Conservation (phyloP, 2,113 vertebrate genomes). For the Chaetops frenatus region DNA sequence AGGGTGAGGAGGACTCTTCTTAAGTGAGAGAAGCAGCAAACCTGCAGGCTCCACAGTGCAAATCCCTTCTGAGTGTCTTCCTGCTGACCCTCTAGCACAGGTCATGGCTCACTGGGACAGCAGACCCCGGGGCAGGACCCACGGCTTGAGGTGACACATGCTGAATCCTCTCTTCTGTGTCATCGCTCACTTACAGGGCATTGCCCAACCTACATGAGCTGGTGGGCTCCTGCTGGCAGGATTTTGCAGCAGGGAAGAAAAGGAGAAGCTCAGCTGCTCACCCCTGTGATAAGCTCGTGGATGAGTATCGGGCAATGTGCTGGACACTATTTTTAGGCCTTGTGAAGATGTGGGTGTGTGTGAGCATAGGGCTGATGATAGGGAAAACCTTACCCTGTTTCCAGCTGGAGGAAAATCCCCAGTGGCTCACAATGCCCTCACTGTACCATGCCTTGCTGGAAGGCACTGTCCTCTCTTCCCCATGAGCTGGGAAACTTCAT, state of each 20-base stretch:
- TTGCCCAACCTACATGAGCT: not conserved
- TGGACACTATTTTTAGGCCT: not conserved
- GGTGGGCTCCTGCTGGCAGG: not conserved
- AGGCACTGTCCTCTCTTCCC: not conserved
- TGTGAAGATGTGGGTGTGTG: not conserved
- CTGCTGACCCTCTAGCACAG: not conserved
- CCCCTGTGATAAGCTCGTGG: not conserved
- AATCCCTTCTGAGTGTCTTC: not conserved
- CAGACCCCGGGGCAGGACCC: not conserved
- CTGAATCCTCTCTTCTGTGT: not conserved
- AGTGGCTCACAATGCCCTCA: not conserved
- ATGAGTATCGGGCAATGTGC: not conserved
- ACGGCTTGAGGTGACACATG: not conserved
- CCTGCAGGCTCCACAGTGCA: not conserved
- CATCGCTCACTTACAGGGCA: not conserved
- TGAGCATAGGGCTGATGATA: not conserved
- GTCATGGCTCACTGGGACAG: not conserved
- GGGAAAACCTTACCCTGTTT: not conserved
- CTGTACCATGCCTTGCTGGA: not conserved
- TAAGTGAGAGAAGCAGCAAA: not conserved
- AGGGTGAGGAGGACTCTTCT: not conserved
- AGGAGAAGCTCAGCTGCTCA: not conserved
- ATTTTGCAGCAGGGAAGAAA: not conserved
- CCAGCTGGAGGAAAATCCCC: not conserved
- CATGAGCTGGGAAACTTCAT: not conserved